Evolutionary conservation across 2,113 vertebrate species (phyloP), one percentile per base, ranked within the genome.

Genomic region (Notarius quadriscutis): DNA sequence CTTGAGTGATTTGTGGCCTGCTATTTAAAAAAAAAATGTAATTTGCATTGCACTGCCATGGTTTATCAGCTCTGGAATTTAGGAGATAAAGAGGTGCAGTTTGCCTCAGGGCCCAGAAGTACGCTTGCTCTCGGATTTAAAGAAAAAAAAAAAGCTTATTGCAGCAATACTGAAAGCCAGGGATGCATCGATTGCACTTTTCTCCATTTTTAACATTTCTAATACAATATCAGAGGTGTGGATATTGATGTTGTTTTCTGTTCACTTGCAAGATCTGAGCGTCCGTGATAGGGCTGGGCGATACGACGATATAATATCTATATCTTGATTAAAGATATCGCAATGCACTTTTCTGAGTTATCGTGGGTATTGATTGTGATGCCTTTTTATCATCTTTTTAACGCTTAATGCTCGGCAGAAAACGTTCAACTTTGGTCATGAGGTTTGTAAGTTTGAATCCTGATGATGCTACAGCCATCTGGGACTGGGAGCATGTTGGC

Each of bases 61-160:
- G 18, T 53, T 78, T 78, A n/a, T 77, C 71, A 77, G 55, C 30
- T 69, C 72, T 53, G 41, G 48, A 83, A 63, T 75, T 57, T 48
- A 51, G 18, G 58, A 57, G 51, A 57, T 72, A 72, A 65, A 30
- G 30, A 62, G 81, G 12, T 50, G 50, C 71, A 51, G 6, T 78
- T 77, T 25, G 71, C 69, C 63, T 55, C 41, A 83, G 27, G 69
- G 41, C 48, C 81, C 65, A 14, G 48, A 63, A 86, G 30, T 7
- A 69, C 30, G 27, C 79, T 20, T 62, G 79, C 48, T 25, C 58
- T 77, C 11, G 17, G n/a, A 22, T 81, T 60, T 15, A 51, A 25
- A 79, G 17, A 79, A 34, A 62, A 60, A 2, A 81, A 22, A 81
- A 22, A 4, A 1, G 51, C 48, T 2, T 81, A 62, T 81, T 81